Evolutionary conservation across 1,140 invertebrate species (phyloP), one percentile per base, ranked within the genome.

Genomic region (Lineus longissimus): DNA sequence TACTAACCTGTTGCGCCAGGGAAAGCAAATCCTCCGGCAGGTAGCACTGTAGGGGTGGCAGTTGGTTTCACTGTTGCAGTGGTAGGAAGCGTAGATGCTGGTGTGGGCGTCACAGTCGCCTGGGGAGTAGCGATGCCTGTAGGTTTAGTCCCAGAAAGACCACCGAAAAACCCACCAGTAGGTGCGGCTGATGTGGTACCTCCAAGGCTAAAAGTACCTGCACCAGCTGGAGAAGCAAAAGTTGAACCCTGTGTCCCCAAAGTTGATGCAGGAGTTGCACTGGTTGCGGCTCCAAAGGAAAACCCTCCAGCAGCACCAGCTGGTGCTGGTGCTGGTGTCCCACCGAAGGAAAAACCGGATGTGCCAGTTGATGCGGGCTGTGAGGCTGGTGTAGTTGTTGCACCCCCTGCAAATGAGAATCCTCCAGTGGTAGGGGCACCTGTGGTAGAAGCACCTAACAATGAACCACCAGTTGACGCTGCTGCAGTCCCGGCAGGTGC

Each of bases 41-140:
- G 47, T 51, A n/a, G 6, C 6, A 51, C 47, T 13, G 71, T 75
- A 66, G 65, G 78, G 72, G 73, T 81, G 71, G 83, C 75, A 70
- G 73, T 85, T 70, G 71, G 23, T 55, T 64, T 55, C 23, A 65
- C 30, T 15, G 70, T 23, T 13, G 41, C 36, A 0, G 66, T 7
- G 13, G 47, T 9, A 51, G n/a, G 25, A 51, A n/a, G 6, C 4
- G 25, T n/a, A 51, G 25, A 4, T 51, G 25, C 25, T 7, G 47
- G 6, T 7, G n/a, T 15, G 4, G 47, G 4, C n/a, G 47, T n/a
- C n/a, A n/a, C 47, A 27, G 25, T n/a, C 4, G 25, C 4, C n/a
- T 19, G 19, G 6, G n/a, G 25, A 51, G 25, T 51, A n/a, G n/a
- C 19, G 6, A n/a, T 9, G 4, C 4, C 6, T 19, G 25, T 51